These are phyloP conservation scores for Lepus americanus DNA, from an alignment of 2,113 vertebrate genomes.

Conservation along the genomic window DNA sequence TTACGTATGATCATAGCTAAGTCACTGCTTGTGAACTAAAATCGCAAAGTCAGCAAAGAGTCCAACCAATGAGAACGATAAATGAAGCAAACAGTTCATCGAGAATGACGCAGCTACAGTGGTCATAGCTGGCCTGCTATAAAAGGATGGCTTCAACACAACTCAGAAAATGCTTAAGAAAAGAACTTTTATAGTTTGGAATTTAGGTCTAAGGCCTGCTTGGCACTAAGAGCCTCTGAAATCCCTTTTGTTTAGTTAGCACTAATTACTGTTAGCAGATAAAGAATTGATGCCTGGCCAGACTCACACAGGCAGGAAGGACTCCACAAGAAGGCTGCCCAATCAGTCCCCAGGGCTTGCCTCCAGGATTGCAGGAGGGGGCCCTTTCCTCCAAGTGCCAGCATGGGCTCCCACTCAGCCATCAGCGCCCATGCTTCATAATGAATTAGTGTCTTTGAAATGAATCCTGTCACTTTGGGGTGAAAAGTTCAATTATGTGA, in stretches of 20 bases:
- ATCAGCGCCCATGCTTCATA: not conserved
- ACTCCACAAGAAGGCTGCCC: not conserved
- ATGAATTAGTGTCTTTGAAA: slow-evolving; percentile 44
- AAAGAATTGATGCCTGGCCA: not conserved
- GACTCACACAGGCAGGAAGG: not conserved
- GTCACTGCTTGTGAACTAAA: not conserved
- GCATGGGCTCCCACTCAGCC: not conserved
- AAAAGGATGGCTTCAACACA: not conserved
- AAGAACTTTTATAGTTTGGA: not conserved
- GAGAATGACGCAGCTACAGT: not conserved
- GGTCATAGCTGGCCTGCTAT: not conserved
- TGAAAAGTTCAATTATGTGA: not conserved
- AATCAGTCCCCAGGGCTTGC: not conserved
- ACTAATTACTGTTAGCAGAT: slow-evolving; percentile 13
- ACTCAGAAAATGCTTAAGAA: not conserved
- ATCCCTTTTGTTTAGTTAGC: slow-evolving; percentile 48
- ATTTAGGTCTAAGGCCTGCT: not conserved
- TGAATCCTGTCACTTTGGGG: not conserved
- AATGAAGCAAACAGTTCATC: not conserved
- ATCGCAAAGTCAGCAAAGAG: not conserved
- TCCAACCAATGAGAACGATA: not conserved
- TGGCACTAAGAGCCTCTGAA: not conserved
- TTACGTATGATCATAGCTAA: not conserved
- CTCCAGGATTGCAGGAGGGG: not conserved
- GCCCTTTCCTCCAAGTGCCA: not conserved